Percentiles rank a stretch among this genome's conserved stretches.
Conservation (phyloP, 2,888 invertebrate genomes). For the Mesorhabditis spiculigera region DNA sequence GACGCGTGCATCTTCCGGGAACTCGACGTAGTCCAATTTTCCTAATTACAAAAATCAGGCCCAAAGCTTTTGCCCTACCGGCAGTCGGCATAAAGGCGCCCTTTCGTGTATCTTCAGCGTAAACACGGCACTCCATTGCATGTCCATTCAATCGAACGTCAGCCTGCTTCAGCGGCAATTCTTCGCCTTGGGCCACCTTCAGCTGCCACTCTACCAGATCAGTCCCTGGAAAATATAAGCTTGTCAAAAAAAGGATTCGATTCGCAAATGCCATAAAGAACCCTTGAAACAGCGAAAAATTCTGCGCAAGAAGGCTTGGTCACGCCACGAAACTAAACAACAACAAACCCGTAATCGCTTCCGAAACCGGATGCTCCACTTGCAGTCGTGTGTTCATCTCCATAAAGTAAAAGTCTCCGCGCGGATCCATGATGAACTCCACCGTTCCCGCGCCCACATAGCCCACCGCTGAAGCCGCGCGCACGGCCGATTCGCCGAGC, state of each 20-base stretch:
- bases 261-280: background rate
- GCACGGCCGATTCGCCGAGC: constrained; percentile 66
- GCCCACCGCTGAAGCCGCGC: constrained; percentile 75
- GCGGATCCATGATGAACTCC: constrained; percentile 88
- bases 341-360: constrained; percentile 85
- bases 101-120: constrained; percentile 71
- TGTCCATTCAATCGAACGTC: constrained; percentile 74
- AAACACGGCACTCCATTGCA: constrained; percentile 92
- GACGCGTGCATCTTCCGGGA: constrained; percentile 66
- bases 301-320: background rate
- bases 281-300: background rate
- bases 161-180: constrained; percentile 75
- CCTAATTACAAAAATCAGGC: constrained; percentile 26
- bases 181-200: constrained; percentile 79
- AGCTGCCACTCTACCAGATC: constrained; percentile 97
- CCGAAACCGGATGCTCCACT: constrained; percentile 90
- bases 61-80: constrained; percentile 59
- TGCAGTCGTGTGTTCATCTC: constrained; percentile 92
- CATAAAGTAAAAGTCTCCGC: constrained; percentile 92
- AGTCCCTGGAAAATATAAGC: constrained; percentile 31
- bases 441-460: constrained; percentile 93
- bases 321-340: background rate
- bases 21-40: constrained; percentile 44
- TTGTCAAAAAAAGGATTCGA: background rate
- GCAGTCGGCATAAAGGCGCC: constrained; percentile 90